These are phyloP conservation scores for Leuciscus waleckii DNA, from an alignment of 2,797 vertebrate genomes.

Conservation along the genomic window DNA sequence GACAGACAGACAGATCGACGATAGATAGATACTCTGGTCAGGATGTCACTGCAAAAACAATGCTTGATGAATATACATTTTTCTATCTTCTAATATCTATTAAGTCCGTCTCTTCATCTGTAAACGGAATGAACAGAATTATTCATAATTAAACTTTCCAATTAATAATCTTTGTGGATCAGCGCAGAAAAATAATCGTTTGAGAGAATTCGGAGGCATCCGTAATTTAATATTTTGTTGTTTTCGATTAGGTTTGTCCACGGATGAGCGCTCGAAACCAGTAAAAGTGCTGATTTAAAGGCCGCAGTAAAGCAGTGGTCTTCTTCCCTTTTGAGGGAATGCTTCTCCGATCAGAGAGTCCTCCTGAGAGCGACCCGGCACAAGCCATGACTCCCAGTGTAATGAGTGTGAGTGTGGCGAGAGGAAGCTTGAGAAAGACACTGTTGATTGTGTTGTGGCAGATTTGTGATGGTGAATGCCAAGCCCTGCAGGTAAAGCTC, in stretches of 20 bases:
- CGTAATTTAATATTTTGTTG: neutral
- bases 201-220: neutral
- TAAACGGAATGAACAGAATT: neutral
- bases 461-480: slow-evolving; percentile 26
- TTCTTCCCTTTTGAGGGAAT: neutral
- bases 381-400: neutral
- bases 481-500: slow-evolving; percentile 36
- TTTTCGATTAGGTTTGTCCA: neutral
- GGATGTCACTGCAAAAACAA: neutral
- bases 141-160: neutral
- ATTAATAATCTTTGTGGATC: neutral
- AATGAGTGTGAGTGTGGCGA: slow-evolving; percentile 2
- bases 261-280: neutral
- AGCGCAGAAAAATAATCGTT: neutral
- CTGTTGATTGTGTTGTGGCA: slow-evolving; percentile 34
- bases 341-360: neutral
- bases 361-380: too few relatives aligned
- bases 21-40: neutral
- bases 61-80: neutral
- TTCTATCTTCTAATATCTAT: neutral
- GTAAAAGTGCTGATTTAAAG: neutral
- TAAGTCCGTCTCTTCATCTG: neutral
- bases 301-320: neutral
- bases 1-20: too few relatives aligned
- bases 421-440: neutral